phyloP scores from a whole-genome alignment of 2,888 invertebrate species.

The Drosophila buzzatii region DNA sequence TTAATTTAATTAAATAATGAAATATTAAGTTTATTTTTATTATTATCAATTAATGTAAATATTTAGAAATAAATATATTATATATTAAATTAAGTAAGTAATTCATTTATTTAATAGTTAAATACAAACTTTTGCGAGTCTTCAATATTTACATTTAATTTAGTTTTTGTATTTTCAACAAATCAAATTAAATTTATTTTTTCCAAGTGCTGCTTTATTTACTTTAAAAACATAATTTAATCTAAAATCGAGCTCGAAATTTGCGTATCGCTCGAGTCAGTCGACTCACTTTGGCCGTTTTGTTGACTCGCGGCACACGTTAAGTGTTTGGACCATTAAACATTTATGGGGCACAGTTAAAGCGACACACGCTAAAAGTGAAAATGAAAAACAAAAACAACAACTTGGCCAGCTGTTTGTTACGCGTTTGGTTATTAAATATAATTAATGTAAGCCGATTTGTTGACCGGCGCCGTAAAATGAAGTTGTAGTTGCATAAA shows the following conservation, averaged over 20 bases:
- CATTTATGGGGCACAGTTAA: constrained; percentile 66
- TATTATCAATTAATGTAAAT: too few species aligned
- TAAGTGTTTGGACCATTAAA: constrained; percentile 70
- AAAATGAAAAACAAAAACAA: constrained; percentile 3
- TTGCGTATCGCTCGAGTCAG: neutral
- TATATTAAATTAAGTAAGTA: too few species aligned
- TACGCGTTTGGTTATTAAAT: constrained; percentile 64
- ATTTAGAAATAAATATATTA: too few species aligned
- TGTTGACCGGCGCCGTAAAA: constrained; percentile 63
- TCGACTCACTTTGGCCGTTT: too few species aligned
- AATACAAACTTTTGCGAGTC: too few species aligned
- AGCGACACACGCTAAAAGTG: constrained; percentile 46
- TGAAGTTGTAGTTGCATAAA: constrained; percentile 66
- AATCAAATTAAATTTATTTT: neutral
- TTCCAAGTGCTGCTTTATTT: neutral
- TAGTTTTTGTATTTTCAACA: neutral
- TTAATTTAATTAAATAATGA: too few species aligned
- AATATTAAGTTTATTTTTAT: too few species aligned
- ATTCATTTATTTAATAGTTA: too few species aligned
- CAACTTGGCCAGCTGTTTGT: constrained; percentile 60
- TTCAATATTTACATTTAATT: neutral
- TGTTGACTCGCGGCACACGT: constrained; percentile 12
- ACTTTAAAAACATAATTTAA: neutral
- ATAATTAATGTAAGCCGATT: constrained; percentile 74
- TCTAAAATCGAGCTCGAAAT: neutral